These are phyloP conservation scores for Chymomyza caudatula DNA, from an alignment of 2,888 invertebrate genomes.

Conservation along the genomic window DNA sequence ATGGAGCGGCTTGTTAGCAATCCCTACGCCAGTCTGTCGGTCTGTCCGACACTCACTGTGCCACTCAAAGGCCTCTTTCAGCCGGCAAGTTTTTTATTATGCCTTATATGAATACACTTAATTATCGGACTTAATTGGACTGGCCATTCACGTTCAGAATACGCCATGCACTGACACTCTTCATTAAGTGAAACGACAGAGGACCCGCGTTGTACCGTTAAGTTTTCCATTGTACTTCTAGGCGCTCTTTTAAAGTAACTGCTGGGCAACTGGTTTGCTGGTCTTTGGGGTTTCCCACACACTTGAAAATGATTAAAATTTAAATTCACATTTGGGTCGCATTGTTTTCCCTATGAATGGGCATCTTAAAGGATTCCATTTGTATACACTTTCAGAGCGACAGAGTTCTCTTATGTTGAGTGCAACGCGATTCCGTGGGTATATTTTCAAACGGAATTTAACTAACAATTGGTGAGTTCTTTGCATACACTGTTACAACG, in stretches of 20 bases:
- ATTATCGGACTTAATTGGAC: constrained; percentile 64
- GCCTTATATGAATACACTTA: constrained; percentile 43
- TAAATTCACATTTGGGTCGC: neutral
- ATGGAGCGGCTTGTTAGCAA: too few relatives aligned
- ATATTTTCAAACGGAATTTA: too few relatives aligned
- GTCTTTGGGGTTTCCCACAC: too few relatives aligned
- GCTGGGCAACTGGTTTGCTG: neutral
- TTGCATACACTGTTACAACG: too few relatives aligned
- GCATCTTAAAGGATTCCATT: neutral
- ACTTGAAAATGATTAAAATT: neutral
- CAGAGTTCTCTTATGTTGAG: neutral
- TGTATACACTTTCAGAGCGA: neutral
- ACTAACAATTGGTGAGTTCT: too few relatives aligned
- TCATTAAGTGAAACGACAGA: neutral
- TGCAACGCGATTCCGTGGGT: too few relatives aligned
- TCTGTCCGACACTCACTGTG: neutral
- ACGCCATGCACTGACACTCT: neutral
- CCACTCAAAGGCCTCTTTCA: neutral
- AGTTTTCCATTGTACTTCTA: neutral
- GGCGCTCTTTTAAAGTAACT: neutral
- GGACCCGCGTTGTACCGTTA: neutral
- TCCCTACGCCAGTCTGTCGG: neutral
- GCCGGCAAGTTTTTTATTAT: constrained; percentile 21
- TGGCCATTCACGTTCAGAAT: constrained; percentile 8
- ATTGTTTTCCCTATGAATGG: neutral